phyloP scores from a whole-genome alignment of 2,888 invertebrate genomes.

The Euphydryas editha region DNA sequence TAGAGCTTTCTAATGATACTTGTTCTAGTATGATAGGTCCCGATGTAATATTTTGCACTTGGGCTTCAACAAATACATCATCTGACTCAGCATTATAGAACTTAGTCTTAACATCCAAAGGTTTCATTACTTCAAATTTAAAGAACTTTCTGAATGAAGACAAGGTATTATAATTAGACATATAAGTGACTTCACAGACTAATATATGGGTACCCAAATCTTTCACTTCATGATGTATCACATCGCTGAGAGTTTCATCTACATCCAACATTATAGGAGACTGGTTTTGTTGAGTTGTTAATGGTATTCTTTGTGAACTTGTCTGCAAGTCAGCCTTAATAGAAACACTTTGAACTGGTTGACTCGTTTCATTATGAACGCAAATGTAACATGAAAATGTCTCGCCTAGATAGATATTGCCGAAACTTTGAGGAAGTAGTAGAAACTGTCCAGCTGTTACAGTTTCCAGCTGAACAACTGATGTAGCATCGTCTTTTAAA shows the following conservation, averaged over 20 bases:
- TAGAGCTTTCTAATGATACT: slow-evolving; percentile 96
- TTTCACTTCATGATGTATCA: slow-evolving; percentile 99
- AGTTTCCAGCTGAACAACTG: slow-evolving; percentile 91
- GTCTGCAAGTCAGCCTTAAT: slow-evolving; percentile 98
- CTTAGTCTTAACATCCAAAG: slow-evolving; percentile 98
- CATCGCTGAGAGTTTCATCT: slow-evolving; percentile 95
- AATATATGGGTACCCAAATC: slow-evolving; percentile 98
- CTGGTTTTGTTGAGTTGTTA: slow-evolving; percentile 89
- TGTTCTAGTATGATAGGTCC: slow-evolving; percentile 97
- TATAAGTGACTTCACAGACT: slow-evolving; percentile 98
- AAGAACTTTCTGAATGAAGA: slow-evolving; percentile 98
- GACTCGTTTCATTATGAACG: slow-evolving; percentile 97
- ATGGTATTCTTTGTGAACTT: slow-evolving; percentile 92
- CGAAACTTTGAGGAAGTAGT: slow-evolving; percentile 97
- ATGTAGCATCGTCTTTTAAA: slow-evolving; percentile 92
- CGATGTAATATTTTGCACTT: slow-evolving; percentile 95
- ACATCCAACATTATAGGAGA: slow-evolving; percentile 85
- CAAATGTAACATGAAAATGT: slow-evolving; percentile 99
- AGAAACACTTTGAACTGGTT: slow-evolving; percentile 91
- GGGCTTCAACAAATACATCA: slow-evolving; percentile 89
- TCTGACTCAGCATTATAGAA: slow-evolving; percentile 97
- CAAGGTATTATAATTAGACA: slow-evolving; percentile 88
- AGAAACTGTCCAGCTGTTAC: slow-evolving; percentile 95
- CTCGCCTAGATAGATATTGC: slow-evolving; percentile 98
- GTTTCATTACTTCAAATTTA: slow-evolving; percentile 98